Evolutionary conservation across 2,888 invertebrate species (phyloP).

Genomic region (Atethmia centrago): DNA sequence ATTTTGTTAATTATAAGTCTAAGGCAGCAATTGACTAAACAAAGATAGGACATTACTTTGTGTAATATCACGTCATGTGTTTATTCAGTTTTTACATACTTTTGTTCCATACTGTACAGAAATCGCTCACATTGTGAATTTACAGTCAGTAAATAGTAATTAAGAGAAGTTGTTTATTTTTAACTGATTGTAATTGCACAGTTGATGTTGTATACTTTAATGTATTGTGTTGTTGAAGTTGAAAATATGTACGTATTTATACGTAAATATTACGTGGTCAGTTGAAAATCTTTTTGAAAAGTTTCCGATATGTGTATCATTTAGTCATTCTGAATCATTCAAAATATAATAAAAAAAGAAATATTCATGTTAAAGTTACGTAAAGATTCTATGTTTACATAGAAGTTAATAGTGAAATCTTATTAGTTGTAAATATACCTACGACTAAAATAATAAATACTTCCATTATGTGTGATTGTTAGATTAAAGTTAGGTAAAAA

Average conservation of each 20-base stretch:
- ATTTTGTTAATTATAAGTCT: neutral
- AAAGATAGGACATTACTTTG: neutral
- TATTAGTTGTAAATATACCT: constrained; percentile 31
- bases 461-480: constrained; percentile 51
- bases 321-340: constrained; percentile 8
- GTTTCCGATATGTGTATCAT: neutral
- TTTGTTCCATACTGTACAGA: neutral
- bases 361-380: constrained; percentile 3
- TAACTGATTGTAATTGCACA: neutral
- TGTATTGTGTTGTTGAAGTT: neutral
- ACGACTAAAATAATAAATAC: constrained; percentile 31
- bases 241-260: neutral
- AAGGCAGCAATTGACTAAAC: constrained; percentile 3
- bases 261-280: neutral
- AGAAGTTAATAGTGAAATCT: constrained; percentile 2
- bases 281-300: neutral
- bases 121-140: neutral
- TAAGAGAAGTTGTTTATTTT: neutral
- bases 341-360: neutral
- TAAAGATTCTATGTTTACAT: constrained; percentile 16
- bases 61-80: neutral
- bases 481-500: constrained; percentile 19
- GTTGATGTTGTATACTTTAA: neutral
- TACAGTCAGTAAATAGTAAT: neutral
- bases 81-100: neutral